Evolutionary conservation across 2,797 vertebrate species (phyloP).

Genomic region (Pogoniulus pusillus): DNA sequence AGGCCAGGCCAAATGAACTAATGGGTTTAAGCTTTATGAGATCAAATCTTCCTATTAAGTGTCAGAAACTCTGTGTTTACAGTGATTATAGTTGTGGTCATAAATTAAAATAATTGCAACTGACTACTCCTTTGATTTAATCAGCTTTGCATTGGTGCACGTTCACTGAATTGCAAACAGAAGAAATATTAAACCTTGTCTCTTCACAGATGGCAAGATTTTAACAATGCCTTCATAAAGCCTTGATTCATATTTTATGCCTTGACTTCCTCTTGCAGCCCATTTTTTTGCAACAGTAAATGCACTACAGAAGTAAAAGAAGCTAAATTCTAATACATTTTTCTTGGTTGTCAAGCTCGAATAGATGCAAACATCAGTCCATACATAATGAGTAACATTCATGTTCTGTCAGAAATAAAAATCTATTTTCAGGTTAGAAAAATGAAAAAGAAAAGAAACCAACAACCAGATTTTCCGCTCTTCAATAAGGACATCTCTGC

Average conservation of each 20-base stretch:
- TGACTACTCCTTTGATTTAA: conserved; percentile 22
- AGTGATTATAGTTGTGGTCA: conserved; percentile 19
- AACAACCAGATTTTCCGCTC: neutral
- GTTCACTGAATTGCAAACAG: conserved; percentile 18
- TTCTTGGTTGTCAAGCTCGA: neutral
- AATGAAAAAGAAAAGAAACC: neutral
- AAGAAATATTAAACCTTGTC: conserved; percentile 19
- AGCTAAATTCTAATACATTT: neutral
- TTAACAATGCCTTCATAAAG: conserved; percentile 24
- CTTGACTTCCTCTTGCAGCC: neutral
- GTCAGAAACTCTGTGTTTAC: conserved; percentile 6
- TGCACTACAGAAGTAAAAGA: neutral
- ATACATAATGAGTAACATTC: neutral
- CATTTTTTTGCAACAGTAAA: neutral
- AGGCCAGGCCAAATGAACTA: conserved; percentile 24
- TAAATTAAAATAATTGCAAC: conserved; percentile 57
- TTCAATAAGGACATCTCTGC: neutral
- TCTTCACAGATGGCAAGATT: conserved; percentile 22
- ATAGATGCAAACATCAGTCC: neutral
- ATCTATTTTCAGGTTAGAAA: neutral
- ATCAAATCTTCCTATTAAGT: conserved; percentile 29
- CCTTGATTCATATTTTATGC: neutral
- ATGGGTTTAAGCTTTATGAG: neutral
- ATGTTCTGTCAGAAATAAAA: neutral
- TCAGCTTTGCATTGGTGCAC: conserved; percentile 16